phyloP scores from a whole-genome alignment of 2,888 invertebrate species.

The Pteria penguin region DNA sequence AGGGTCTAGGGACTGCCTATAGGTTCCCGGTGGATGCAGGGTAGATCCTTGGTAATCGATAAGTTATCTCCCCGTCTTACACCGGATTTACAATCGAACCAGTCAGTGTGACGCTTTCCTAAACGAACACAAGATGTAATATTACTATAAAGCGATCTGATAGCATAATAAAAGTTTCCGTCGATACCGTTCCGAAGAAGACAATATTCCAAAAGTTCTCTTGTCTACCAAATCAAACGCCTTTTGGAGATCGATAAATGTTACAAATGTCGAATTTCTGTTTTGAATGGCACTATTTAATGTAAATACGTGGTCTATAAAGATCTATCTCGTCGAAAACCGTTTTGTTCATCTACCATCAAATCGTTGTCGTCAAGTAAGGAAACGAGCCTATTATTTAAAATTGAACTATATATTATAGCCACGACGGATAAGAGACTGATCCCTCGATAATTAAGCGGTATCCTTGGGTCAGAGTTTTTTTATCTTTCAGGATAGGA shows the following conservation, averaged over 20 bases:
- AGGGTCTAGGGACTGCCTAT: too few species aligned
- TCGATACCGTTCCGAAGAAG: slow-evolving; percentile 18
- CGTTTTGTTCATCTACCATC: slow-evolving; percentile 6
- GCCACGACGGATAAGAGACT: not conserved
- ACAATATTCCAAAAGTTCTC: slow-evolving; percentile 22
- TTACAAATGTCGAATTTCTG: slow-evolving; percentile 26
- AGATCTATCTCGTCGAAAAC: slow-evolving; percentile 6
- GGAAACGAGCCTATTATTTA: not conserved
- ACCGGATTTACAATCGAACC: slow-evolving; percentile 7
- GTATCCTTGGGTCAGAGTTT: not conserved
- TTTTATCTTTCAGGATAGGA: not conserved
- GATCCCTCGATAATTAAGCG: slow-evolving; percentile 9
- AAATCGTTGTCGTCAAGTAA: slow-evolving; percentile 9
- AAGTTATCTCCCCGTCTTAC: slow-evolving; percentile 26
- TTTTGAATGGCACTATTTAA: slow-evolving; percentile 12
- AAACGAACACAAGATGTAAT: slow-evolving; percentile 6
- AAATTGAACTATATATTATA: slow-evolving; percentile 1
- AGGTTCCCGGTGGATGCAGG: too few species aligned
- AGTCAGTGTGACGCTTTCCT: not conserved
- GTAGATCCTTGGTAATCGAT: too few species aligned
- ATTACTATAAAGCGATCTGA: not conserved
- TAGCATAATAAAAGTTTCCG: slow-evolving; percentile 28
- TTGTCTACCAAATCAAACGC: slow-evolving; percentile 29
- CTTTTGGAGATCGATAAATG: slow-evolving; percentile 31
- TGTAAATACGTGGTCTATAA: slow-evolving; percentile 13